Evolutionary conservation across 2,797 vertebrate genomes (phyloP).

Genomic region (Takifugu rubripes): DNA sequence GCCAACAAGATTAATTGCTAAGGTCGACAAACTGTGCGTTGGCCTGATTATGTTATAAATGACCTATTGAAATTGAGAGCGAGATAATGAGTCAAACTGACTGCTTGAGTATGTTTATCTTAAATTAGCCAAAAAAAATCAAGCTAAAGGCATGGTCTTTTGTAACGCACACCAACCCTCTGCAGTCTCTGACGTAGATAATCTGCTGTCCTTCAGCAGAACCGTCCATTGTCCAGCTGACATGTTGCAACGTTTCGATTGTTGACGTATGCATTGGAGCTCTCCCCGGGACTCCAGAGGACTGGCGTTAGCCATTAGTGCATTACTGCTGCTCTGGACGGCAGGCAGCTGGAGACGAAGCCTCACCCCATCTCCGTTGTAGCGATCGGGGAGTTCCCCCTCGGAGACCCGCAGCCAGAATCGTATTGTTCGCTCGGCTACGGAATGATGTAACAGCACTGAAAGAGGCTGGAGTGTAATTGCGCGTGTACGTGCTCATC

Average conservation of each 20-base stretch:
- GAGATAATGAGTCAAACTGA: no score
- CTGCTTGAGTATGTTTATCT: no score
- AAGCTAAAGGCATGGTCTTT: no score
- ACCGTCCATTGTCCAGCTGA: conserved; percentile 1
- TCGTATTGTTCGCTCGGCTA: conserved; percentile 35
- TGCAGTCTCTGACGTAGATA: neutral
- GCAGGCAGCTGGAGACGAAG: conserved; percentile 40
- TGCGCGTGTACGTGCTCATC: conserved; percentile 20
- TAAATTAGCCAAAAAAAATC: no score
- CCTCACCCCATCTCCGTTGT: conserved; percentile 11
- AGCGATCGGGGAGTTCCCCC: conserved; percentile 28
- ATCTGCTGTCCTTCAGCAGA: conserved; percentile 1
- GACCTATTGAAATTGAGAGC: no score
- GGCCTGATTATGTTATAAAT: neutral
- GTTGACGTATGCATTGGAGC: conserved; percentile 21
- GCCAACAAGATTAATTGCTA: neutral
- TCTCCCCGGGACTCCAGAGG: conserved; percentile 24
- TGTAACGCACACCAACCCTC: neutral
- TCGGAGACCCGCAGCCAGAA: conserved; percentile 28
- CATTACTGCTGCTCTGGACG: conserved; percentile 24
- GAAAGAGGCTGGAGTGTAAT: conserved; percentile 27
- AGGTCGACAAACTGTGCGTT: neutral
- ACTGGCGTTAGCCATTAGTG: conserved; percentile 55
- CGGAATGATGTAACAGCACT: conserved; percentile 54
- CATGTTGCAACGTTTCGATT: conserved; percentile 16